These are phyloP conservation scores for Prorops nasuta DNA, from an alignment of 1,140 invertebrate genomes.

Conservation along the genomic window DNA sequence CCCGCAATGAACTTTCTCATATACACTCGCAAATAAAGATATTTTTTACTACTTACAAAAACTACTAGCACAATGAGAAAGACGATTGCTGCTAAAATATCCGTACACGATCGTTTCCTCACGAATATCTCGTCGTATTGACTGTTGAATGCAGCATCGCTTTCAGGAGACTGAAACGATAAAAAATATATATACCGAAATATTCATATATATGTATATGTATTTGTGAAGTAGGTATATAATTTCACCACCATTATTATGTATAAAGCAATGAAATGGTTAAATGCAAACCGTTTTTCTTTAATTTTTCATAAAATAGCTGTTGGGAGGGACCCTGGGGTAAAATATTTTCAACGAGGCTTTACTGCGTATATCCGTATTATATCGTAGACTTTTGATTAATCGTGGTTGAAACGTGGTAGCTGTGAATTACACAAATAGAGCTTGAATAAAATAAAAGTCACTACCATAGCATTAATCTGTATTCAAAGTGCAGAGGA, in stretches of 20 bases:
- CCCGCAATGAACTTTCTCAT: too few relatives aligned
- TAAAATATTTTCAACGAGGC: too few relatives aligned
- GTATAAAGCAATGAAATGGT: too few relatives aligned
- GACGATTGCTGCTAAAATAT: constrained; percentile 59
- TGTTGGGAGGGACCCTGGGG: too few relatives aligned
- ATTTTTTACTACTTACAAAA: constrained; percentile 56
- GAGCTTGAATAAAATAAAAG: neutral
- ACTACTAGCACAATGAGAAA: constrained; percentile 56
- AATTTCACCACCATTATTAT: too few relatives aligned
- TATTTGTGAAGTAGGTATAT: neutral
- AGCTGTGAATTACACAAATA: constrained; percentile 1
- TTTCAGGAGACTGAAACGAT: constrained; percentile 29
- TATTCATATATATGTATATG: too few relatives aligned
- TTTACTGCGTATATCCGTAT: too few relatives aligned
- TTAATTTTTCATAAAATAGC: too few relatives aligned
- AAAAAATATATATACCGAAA: neutral
- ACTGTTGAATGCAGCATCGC: constrained; percentile 13
- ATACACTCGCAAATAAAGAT: too few relatives aligned
- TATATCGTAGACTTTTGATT: too few relatives aligned
- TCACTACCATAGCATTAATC: neutral
- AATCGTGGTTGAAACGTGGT: too few relatives aligned
- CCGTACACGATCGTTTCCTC: constrained; percentile 60
- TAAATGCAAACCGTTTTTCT: too few relatives aligned
- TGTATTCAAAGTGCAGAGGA: neutral
- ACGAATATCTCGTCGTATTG: constrained; percentile 30